Conservation (phyloP, 2,888 invertebrate genomes). For the Heliconius ismenius region DNA sequence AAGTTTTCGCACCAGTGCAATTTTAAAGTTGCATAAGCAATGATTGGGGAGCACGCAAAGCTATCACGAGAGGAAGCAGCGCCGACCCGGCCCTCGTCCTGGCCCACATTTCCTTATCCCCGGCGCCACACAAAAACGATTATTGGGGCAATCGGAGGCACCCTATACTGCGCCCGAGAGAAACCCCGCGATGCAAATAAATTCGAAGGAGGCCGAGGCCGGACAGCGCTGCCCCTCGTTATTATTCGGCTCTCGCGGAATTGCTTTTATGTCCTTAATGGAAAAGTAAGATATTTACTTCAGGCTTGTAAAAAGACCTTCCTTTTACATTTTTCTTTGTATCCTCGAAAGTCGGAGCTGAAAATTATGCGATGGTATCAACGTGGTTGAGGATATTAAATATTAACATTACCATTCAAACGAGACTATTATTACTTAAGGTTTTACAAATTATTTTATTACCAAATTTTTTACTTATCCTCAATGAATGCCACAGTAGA, state of each 20-base stretch:
- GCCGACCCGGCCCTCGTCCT: conserved; percentile 36
- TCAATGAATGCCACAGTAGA: neutral
- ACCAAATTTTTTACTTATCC: neutral
- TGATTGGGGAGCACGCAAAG: conserved; percentile 48
- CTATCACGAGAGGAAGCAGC: conserved; percentile 46
- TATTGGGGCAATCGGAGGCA: conserved; percentile 74
- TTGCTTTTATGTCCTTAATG: conserved; percentile 80
- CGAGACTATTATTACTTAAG: neutral
- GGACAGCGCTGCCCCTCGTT: conserved; percentile 78
- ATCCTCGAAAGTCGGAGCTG: conserved; percentile 57
- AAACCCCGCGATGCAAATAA: conserved; percentile 77
- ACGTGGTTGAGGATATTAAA: conserved; percentile 49
- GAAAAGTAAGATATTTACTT: conserved; percentile 79
- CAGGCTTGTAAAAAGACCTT: conserved; percentile 67
- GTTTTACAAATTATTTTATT: neutral
- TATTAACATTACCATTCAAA: conserved; percentile 46
- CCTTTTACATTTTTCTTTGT: conserved; percentile 67
- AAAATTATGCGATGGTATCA: conserved; percentile 62
- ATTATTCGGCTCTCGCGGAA: conserved; percentile 80
- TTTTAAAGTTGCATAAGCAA: conserved; percentile 68
- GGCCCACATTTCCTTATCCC: conserved; percentile 46
- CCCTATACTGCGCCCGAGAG: conserved; percentile 56
- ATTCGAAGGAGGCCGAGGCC: conserved; percentile 70
- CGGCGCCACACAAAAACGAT: conserved; percentile 67
- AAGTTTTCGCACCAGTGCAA: conserved; percentile 70